These are phyloP conservation scores for Odontamblyopus rebecca DNA, from an alignment of 2,797 vertebrate genomes.

Conservation along the genomic window DNA sequence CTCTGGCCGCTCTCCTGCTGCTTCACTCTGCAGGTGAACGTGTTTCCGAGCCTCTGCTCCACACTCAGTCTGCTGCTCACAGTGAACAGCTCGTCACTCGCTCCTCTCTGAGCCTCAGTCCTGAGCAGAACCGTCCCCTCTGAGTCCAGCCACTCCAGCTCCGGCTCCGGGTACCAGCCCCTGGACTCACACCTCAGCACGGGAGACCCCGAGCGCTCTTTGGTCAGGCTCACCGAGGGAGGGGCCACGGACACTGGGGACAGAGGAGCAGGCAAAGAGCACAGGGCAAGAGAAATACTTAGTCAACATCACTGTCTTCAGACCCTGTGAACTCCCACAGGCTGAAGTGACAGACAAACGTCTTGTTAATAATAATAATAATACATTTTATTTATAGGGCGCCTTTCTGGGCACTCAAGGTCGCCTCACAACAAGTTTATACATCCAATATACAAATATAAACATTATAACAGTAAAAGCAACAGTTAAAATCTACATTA, in stretches of 20 bases:
- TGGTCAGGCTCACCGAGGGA: neutral
- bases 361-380: too few relatives aligned
- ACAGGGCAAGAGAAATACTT: too few relatives aligned
- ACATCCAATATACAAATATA: too few relatives aligned
- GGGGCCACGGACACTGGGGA: conserved; percentile 5
- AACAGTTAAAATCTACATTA: too few relatives aligned
- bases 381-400: too few relatives aligned
- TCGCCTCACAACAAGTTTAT: too few relatives aligned
- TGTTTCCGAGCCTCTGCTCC: conserved; percentile 9
- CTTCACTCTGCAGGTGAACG: conserved; percentile 8
- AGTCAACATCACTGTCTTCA: too few relatives aligned
- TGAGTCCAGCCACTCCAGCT: conserved; percentile 25
- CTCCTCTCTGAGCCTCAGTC: conserved; percentile 3
- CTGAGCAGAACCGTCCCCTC: conserved; percentile 4
- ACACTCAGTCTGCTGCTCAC: conserved; percentile 9
- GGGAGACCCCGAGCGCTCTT: neutral
- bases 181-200: conserved; percentile 24
- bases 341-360: too few relatives aligned
- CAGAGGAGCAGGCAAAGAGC: neutral
- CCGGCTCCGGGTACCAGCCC: conserved; percentile 37
- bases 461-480: too few relatives aligned
- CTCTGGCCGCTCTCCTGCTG: neutral
- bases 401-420: too few relatives aligned
- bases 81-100: conserved; percentile 13
- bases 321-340: too few relatives aligned